Percentiles rank a stretch among this genome's conserved stretches.
These are phyloP conservation scores for Siphamia tubifer DNA, from an alignment of 2,113 vertebrate species.

Conservation along the genomic window DNA sequence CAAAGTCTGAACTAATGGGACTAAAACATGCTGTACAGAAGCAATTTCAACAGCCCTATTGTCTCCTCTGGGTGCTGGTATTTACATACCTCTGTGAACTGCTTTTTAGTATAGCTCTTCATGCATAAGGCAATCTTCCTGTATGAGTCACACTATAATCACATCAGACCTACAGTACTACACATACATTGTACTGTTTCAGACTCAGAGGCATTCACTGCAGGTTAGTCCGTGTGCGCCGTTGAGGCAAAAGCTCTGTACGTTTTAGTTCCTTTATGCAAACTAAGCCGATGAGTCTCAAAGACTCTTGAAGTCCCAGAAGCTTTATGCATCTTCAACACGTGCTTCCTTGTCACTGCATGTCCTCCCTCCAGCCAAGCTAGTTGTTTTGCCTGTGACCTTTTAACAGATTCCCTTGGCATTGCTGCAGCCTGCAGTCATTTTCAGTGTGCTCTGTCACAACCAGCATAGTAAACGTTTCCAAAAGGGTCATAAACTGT, in stretches of 20 bases:
- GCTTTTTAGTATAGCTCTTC: constrained; percentile 30
- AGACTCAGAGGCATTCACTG: constrained; percentile 4
- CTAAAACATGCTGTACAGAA: constrained; percentile 3
- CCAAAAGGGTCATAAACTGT: constrained; percentile 57
- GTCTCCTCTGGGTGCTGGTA: constrained; percentile 49
- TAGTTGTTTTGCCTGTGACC: constrained; percentile 72
- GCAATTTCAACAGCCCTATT: constrained; percentile 9
- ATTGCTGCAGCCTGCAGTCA: constrained; percentile 67
- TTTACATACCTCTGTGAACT: constrained; percentile 53
- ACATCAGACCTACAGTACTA: constrained; percentile 14
- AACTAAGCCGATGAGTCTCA: constrained; percentile 25
- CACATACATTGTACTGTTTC: background rate
- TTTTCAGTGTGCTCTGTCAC: constrained; percentile 62
- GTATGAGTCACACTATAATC: constrained; percentile 47
- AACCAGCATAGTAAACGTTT: constrained; percentile 70
- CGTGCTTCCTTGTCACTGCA: constrained; percentile 57
- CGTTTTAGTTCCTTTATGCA: constrained; percentile 15
- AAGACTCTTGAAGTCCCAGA: constrained; percentile 42
- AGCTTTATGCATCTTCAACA: constrained; percentile 47
- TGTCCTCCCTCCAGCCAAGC: constrained; percentile 63
- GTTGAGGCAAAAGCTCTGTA: background rate
- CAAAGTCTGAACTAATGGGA: constrained; percentile 40
- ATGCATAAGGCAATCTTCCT: constrained; percentile 35
- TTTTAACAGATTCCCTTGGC: constrained; percentile 74
- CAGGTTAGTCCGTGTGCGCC: background rate